A percentile compares a stretch with the other conserved stretches of the same genome.
These are phyloP conservation scores for Chelon auratus DNA, from an alignment of 2,797 vertebrate species.

Conservation along the genomic window DNA sequence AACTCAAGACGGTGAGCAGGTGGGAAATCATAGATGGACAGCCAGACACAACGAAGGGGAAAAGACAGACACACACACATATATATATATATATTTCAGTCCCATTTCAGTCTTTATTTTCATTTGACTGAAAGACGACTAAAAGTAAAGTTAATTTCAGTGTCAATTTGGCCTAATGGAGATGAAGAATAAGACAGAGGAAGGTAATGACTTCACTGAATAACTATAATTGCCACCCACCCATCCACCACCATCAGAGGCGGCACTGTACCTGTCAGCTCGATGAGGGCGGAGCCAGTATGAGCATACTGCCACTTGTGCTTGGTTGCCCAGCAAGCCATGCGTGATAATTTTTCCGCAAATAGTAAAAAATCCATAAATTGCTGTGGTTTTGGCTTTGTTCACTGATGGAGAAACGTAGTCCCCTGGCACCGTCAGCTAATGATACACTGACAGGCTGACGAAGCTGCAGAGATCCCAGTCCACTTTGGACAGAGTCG, in stretches of 20 bases:
- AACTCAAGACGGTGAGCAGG: not conserved
- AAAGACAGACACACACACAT: slow-evolving; percentile 2
- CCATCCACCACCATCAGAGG: not conserved
- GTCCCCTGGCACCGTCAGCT: slow-evolving; percentile 45
- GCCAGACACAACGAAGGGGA: not conserved
- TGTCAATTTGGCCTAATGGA: not conserved
- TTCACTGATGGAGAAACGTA: slow-evolving; percentile 31
- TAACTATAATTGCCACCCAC: slow-evolving; percentile 3
- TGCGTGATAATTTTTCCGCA: slow-evolving; percentile 49
- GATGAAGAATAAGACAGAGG: not conserved
- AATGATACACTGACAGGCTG: slow-evolving; percentile 56
- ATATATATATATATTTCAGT: not conserved
- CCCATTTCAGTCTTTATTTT: not conserved
- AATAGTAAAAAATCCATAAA: slow-evolving; percentile 49
- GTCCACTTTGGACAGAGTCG: slow-evolving; percentile 51
- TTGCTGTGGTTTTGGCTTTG: slow-evolving; percentile 29
- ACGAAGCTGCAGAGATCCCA: slow-evolving; percentile 55
- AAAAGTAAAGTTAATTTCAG: slow-evolving; percentile 1
- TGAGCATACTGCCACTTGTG: slow-evolving; percentile 75
- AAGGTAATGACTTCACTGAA: slow-evolving; percentile 3
- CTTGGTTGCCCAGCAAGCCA: slow-evolving; percentile 73
- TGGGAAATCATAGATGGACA: slow-evolving; percentile 19
- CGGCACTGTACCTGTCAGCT: slow-evolving; percentile 76
- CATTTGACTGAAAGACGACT: not conserved
- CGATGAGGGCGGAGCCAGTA: slow-evolving; percentile 71